Evolutionary conservation across 2,113 vertebrate genomes (phyloP), one percentile per base, ranked within the genome.

Genomic region (Scatophagus argus): DNA sequence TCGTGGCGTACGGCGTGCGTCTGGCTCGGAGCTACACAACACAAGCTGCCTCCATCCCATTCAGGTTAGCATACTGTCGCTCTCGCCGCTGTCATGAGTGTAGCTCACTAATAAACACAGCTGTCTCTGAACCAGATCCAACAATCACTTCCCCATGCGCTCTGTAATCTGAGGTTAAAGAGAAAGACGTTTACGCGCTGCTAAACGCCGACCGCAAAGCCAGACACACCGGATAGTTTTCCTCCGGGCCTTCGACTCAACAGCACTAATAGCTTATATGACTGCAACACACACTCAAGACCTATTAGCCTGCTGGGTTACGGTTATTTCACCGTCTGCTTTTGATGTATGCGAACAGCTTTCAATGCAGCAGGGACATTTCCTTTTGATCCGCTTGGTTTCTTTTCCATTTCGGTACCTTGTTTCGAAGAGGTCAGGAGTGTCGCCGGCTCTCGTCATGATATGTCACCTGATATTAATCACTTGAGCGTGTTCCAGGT

Each of bases 161-260:
- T 62, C 86, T 82, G 84, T 85, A 88, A 87, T 91, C 85, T 88
- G 87, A 91, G 89, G 91, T 92, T 91, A 92, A 91, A 89, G 85
- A 43, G 77, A 68, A 58, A 79, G 67, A 88, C 23, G 46, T 70
- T 78, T 74, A 80, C 43, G 27, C 61, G 67, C 77, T 46, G 46
- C 76, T 81, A 77, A 74, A 75, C 61, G 54, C 61, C 23, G 32
- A 80, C 74, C 66, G 51, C 79, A 55, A 51, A 19, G 70, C 47
- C 68, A 64, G 60, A 76, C 54, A 11, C 80, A 61, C 52, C n/a
- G 32, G 58, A 55, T 19, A 46, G 84, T 60, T 63, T 51, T 81
- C 79, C 84, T 81, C 61, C 12, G 51, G 79, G 73, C 39, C 71
- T 51, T 25, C 11, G 27, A 54, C 54, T 71, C 75, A 49, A 59